Evolutionary conservation across 2,113 vertebrate species (phyloP), one percentile per base, ranked within the genome.

Genomic region (Dicrurus megarhynchus): DNA sequence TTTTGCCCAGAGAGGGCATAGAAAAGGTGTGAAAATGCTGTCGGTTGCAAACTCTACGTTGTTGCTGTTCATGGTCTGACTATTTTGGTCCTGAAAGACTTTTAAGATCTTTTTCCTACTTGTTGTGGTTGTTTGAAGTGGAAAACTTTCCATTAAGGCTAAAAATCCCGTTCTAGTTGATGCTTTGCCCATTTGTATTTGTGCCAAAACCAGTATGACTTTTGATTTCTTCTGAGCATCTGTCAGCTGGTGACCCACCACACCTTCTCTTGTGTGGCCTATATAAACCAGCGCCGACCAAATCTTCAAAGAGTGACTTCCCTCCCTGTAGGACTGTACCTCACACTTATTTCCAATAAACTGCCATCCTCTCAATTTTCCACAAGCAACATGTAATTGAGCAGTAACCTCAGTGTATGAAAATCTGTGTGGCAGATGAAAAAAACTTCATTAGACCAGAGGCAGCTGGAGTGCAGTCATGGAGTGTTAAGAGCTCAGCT

Each of bases 211-310:
- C 74, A 85, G 93, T 84, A 53, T 32, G 50, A 60, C 81, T 92
- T 95, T 23, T 64, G 81, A 73, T 95, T 95, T 93, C 84, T 88
- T 83, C 71, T 67, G 75, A 89, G 85, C 79, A n/a, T 83, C 46
- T 86, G 95, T 94, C 95, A 90, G 82, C 93, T 96, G 63, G 69
- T 95, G 84, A 84, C 89, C 84, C 73, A 89, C 83, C 84, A 84
- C 89, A 92, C 84, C 93, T 96, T 92, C 78, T 88, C 93, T 90
- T 93, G 83, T 96, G 95, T 93, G 92, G 95, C 88, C 95, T 39
- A 1, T 41, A 67, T 95, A 93, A 96, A 90, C 78, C 2, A 0
- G 41, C 32, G 63, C 61, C 0, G 9, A 85, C 70, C 2, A 3
- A 76, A 55, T 78, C 85, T 96, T 96, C 95, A 96, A 95, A 95